These are phyloP conservation scores for Danionella cerebrum DNA, from an alignment of 2,113 vertebrate species.

Conservation along the genomic window DNA sequence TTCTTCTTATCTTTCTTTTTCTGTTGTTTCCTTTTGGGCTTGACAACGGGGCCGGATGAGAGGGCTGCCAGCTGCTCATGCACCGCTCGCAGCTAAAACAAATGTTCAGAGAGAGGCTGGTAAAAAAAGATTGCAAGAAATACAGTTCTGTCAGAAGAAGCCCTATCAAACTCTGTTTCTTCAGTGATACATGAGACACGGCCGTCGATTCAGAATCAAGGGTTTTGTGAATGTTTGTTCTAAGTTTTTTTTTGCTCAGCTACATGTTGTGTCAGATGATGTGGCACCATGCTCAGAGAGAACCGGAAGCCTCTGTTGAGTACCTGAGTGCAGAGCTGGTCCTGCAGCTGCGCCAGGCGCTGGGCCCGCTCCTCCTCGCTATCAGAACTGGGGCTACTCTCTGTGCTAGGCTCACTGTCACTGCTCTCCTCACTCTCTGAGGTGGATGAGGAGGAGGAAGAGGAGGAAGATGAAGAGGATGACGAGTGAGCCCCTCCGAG, in stretches of 20 bases:
- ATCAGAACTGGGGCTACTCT: slow-evolving; percentile 82
- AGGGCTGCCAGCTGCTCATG: slow-evolving; percentile 89
- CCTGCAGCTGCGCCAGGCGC: slow-evolving; percentile 84
- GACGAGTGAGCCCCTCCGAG: slow-evolving; percentile 55
- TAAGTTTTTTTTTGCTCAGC: too few relatives aligned
- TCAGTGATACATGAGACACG: too few relatives aligned
- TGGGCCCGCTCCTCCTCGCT: slow-evolving; percentile 88
- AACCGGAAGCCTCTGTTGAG: too few relatives aligned
- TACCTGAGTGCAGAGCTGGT: slow-evolving; percentile 83
- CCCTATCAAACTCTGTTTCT: too few relatives aligned
- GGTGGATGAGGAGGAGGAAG: slow-evolving; percentile 65
- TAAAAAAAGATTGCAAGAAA: too few relatives aligned
- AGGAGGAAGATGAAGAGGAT: slow-evolving; percentile 68
- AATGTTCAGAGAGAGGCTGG: neutral
- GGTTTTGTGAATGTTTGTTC: too few relatives aligned
- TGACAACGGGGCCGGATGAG: slow-evolving; percentile 87
- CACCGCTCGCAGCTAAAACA: slow-evolving; percentile 74
- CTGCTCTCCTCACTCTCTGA: slow-evolving; percentile 81
- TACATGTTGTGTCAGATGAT: too few relatives aligned
- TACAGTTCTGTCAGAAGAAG: too few relatives aligned
- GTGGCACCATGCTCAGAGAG: too few relatives aligned
- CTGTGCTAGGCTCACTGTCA: slow-evolving; percentile 70
- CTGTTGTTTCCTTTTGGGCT: slow-evolving; percentile 83
- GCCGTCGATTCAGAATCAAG: too few relatives aligned
- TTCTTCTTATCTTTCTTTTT: slow-evolving; percentile 85